A percentile compares a stretch with the other conserved stretches of the same genome.
Evolutionary conservation across 2,113 vertebrate genomes (phyloP).

Genomic region (Cavia porcellus): DNA sequence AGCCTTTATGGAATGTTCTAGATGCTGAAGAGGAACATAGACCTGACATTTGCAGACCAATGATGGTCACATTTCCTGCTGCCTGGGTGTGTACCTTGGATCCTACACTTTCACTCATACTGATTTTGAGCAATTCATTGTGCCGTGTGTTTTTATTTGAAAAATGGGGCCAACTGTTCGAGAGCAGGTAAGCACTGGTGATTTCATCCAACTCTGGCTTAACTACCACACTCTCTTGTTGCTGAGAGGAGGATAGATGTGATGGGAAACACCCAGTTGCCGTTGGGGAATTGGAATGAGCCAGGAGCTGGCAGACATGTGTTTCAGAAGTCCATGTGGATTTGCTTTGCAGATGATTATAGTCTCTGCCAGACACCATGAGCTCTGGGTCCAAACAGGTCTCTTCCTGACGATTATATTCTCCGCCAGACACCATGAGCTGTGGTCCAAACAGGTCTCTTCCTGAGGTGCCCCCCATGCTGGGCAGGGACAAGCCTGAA

Average conservation of each 20-base stretch:
- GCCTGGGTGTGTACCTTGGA: neutral
- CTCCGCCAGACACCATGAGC: neutral
- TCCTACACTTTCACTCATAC: no score
- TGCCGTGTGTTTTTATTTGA: neutral
- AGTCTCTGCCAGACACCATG: neutral
- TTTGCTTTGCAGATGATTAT: neutral
- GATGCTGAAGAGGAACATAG: neutral
- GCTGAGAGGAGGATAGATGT: neutral
- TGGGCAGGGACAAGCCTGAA: neutral
- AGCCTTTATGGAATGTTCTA: neutral
- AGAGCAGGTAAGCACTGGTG: neutral
- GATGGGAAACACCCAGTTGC: neutral
- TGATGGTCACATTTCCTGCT: fast-evolving
- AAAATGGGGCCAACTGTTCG: neutral
- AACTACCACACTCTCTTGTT: no score
- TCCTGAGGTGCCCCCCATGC: neutral
- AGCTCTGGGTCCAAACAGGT: neutral
- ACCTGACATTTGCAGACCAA: fast-evolving
- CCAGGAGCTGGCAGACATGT: neutral
- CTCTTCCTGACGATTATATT: neutral
- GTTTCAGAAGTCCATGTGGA: neutral
- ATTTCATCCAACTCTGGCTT: neutral
- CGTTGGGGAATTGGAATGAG: neutral
- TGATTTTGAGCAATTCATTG: neutral
- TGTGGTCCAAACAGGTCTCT: neutral